Evolutionary conservation across 2,113 vertebrate genomes (phyloP).

Genomic region (Atlantisia rogersi): DNA sequence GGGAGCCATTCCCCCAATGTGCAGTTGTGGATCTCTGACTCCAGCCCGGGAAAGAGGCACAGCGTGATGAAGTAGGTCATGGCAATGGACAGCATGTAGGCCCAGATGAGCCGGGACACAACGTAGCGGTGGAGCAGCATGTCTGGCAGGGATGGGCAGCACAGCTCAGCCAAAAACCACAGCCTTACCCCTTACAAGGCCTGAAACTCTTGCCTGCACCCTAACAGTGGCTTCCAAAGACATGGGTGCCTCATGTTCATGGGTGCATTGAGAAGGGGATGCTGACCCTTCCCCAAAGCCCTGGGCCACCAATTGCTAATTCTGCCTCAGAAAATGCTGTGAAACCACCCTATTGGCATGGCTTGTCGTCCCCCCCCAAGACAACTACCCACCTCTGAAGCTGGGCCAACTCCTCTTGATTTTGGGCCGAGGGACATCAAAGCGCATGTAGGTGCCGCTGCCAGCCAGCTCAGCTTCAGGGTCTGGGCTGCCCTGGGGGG

Average conservation of each 20-base stretch:
- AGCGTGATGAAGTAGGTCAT: slow-evolving; percentile 98
- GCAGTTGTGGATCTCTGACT: slow-evolving; percentile 92
- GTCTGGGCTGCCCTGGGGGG: slow-evolving; percentile 74
- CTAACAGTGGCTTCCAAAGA: neutral
- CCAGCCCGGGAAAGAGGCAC: slow-evolving; percentile 94
- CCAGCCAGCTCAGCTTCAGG: slow-evolving; percentile 74
- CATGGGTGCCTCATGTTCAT: neutral
- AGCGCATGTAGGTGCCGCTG: slow-evolving; percentile 84
- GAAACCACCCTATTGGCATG: accelerated
- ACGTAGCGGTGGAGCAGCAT: slow-evolving; percentile 94
- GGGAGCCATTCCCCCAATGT: slow-evolving; percentile 94
- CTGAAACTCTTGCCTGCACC: neutral
- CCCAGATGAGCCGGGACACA: slow-evolving; percentile 94
- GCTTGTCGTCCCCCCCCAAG: accelerated
- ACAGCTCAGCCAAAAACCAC: neutral
- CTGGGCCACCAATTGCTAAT: accelerated
- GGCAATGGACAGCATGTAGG: slow-evolving; percentile 95
- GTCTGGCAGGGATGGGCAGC: slow-evolving; percentile 72
- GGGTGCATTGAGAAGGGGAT: neutral
- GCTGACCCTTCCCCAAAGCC: neutral
- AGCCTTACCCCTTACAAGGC: neutral
- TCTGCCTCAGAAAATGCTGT: neutral
- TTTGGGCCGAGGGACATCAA: slow-evolving; percentile 84
- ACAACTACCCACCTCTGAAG: slow-evolving; percentile 79
- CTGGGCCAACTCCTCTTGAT: slow-evolving; percentile 89